Base-by-base conservation (phyloP, 2,888 invertebrate genomes). In the Spisula subtruncata region DNA sequence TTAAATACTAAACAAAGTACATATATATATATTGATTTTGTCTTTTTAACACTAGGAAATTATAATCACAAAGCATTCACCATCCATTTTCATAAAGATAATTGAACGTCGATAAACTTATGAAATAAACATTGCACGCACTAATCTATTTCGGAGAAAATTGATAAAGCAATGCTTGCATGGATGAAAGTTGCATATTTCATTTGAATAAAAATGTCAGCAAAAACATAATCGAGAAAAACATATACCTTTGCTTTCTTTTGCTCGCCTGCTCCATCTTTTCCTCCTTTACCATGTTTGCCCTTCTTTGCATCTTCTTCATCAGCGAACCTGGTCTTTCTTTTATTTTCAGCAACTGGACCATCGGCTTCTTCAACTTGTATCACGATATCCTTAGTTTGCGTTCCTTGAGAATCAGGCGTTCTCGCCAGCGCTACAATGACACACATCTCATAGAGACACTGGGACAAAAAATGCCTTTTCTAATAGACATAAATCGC, bases 241-340 rank as follows among this genome's bases (percentile, higher is more conserved):
- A 51, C 29, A 1, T 60, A 41, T 41, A 80, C 83, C 88, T 88
- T 83, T 60, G 83, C 84, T 46, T 84, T 84, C 60, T 60, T 79
- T 14, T 32, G 32, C 32, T 75, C 75, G 18, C 25, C 29, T 35
- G 81, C 5, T 51, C 60, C 29, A 66, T 86, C 81, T 46, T 60
- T 48, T 32, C 41, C 48, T 32, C 20, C 20, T 20, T 25, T 25
- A 10, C 35, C 41, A 41, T 2, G 41, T 32, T 54, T 85, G 20
- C 46, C 56, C 6, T 83, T 79, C n/a, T 75, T 41, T 29, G 83
- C 83, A 12, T 54, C 60, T n/a, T 88, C 88, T 60, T 92, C 93
- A 66, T 91, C 93, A n/a, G 92, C 92, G 79, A 91, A 90, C 54
- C 90, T 89, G 16, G 91, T 91, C 79, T 90, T 90, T 48, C 91